phyloP scores from a whole-genome alignment of 2,888 invertebrate genomes.

The Shargacucullia verbasci region DNA sequence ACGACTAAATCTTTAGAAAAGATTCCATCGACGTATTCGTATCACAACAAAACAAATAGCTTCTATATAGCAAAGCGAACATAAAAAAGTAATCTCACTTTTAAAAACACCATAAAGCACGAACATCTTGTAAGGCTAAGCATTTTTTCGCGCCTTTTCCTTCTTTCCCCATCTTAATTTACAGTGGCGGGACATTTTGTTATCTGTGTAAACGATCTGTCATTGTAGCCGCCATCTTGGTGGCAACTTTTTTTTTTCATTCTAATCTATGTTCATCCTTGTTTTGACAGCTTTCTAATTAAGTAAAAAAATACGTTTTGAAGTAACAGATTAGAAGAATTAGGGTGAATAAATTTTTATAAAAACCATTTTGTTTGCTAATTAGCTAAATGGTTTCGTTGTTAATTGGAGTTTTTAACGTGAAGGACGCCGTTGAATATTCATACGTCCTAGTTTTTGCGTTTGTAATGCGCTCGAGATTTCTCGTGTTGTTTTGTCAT shows the following conservation, averaged over 20 bases:
- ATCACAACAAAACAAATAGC: constrained; percentile 17
- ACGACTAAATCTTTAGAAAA: too few species aligned
- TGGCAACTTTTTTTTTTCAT: constrained; percentile 65
- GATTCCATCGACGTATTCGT: neutral
- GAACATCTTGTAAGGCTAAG: constrained; percentile 52
- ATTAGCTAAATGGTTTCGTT: constrained; percentile 56
- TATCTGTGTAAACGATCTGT: constrained; percentile 84
- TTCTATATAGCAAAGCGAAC: constrained; percentile 15
- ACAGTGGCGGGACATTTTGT: constrained; percentile 80
- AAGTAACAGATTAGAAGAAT: constrained; percentile 46
- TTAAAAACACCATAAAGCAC: constrained; percentile 44
- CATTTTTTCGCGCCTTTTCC: constrained; percentile 56
- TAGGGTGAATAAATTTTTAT: constrained; percentile 50
- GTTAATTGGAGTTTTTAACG: constrained; percentile 55
- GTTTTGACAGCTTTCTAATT: constrained; percentile 63
- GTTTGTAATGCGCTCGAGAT: constrained; percentile 34
- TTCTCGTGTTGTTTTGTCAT: constrained; percentile 23
- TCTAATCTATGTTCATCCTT: constrained; percentile 68
- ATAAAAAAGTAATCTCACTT: constrained; percentile 42
- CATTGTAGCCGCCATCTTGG: constrained; percentile 71
- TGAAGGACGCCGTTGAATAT: constrained; percentile 42
- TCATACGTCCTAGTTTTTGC: constrained; percentile 43
- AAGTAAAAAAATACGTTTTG: constrained; percentile 56
- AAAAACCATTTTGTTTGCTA: constrained; percentile 47
- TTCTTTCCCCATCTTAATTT: constrained; percentile 56